Percentiles rank a stretch among this genome's conserved stretches.
Conservation (phyloP, 1,140 invertebrate species). For the Drosophila kepulauana region DNA sequence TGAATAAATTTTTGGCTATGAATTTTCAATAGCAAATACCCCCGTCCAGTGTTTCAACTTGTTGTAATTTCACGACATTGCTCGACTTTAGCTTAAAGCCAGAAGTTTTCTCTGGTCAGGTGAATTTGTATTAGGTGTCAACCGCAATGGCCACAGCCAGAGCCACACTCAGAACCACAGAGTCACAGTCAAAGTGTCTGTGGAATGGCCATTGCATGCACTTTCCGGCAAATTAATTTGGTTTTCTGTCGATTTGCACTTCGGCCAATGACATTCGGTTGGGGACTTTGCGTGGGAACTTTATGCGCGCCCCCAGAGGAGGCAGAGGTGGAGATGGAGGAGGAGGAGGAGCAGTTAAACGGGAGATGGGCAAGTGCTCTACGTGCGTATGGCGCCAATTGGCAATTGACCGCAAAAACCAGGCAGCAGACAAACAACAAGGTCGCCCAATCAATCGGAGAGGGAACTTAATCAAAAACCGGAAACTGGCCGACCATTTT, state of each 20-base stretch:
- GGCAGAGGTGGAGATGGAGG: background rate
- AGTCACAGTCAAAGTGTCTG: slow-evolving; percentile 13
- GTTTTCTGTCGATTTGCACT: slow-evolving; percentile 57
- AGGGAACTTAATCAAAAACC: slow-evolving; percentile 70
- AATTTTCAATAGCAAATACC: slow-evolving; percentile 69
- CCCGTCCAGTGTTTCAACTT: slow-evolving; percentile 17
- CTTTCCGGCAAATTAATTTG: slow-evolving; percentile 62
- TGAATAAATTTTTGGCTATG: slow-evolving; percentile 84
- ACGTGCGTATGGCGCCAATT: slow-evolving; percentile 79
- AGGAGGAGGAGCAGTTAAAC: background rate
- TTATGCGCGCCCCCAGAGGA: slow-evolving; percentile 41
- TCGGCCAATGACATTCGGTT: slow-evolving; percentile 9
- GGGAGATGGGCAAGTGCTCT: background rate
- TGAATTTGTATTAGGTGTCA: slow-evolving; percentile 65
- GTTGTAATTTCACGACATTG: slow-evolving; percentile 49
- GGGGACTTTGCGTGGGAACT: slow-evolving; percentile 69
- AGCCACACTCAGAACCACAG: slow-evolving; percentile 6
- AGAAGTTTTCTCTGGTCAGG: slow-evolving; percentile 24
- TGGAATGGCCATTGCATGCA: slow-evolving; percentile 41
- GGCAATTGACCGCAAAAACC: slow-evolving; percentile 73
- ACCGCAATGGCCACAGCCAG: slow-evolving; percentile 43
- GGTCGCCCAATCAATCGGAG: slow-evolving; percentile 47
- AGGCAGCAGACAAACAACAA: slow-evolving; percentile 38
- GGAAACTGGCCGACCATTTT: slow-evolving; percentile 31
- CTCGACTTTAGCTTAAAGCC: slow-evolving; percentile 55